Conservation (phyloP, 2,888 invertebrate species). For the Melanostoma scalare region DNA sequence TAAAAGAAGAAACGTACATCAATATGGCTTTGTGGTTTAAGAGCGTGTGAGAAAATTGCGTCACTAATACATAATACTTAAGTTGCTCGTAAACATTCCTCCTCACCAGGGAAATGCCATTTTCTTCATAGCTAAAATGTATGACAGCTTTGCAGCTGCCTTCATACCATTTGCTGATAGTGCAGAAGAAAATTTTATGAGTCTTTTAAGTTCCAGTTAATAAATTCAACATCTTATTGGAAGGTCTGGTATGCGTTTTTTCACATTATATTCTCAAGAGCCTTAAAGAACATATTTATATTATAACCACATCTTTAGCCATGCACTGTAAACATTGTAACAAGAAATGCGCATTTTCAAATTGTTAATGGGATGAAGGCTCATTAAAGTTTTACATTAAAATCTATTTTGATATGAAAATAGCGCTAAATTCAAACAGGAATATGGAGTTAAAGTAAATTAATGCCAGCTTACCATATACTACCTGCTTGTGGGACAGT, state of each 20-base stretch:
- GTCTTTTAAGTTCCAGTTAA: conserved; percentile 11
- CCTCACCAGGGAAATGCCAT: conserved; percentile 26
- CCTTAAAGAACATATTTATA: conserved; percentile 1
- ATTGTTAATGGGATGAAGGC: conserved; percentile 12
- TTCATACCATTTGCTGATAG: conserved; percentile 26
- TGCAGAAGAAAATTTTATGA: conserved; percentile 23
- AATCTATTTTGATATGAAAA: conserved; percentile 68
- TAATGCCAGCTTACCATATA: conserved; percentile 54
- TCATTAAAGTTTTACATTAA: conserved; percentile 66
- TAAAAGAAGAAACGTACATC: conserved; percentile 31
- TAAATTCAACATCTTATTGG: conserved; percentile 31
- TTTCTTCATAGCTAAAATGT: conserved; percentile 12
- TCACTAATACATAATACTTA: conserved; percentile 58
- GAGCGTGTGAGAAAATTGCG: conserved; percentile 58
- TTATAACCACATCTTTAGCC: neutral
- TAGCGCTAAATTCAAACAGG: conserved; percentile 61
- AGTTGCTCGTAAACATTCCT: conserved; percentile 51
- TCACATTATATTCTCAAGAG: neutral
- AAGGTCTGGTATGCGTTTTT: neutral
- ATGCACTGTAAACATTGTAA: too few species aligned
- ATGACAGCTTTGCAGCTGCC: conserved; percentile 33
- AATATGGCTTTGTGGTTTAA: conserved; percentile 44
- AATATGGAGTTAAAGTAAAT: conserved; percentile 19
- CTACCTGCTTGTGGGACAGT: conserved; percentile 44
- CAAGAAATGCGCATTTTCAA: neutral